Evolutionary conservation across 2,113 vertebrate genomes (phyloP).

Genomic region (Campylorhamphus procurvoides): DNA sequence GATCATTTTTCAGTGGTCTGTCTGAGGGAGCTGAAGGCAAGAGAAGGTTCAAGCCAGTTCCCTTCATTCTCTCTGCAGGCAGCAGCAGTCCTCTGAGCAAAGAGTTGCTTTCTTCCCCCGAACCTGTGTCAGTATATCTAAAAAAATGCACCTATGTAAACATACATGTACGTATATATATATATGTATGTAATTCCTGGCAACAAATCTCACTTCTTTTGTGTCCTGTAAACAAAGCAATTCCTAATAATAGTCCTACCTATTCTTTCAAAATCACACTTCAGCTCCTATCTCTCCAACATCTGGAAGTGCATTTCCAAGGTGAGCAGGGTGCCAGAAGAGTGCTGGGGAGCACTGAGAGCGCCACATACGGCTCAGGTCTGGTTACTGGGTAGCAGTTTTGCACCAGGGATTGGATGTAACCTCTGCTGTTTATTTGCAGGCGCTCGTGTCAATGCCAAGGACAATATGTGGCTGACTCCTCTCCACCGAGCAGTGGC

Average conservation of each 20-base stretch:
- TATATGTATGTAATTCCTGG: not conserved
- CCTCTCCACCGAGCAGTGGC: slow-evolving; percentile 95
- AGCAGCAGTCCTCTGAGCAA: not conserved
- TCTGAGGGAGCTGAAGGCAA: not conserved
- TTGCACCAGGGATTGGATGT: not conserved
- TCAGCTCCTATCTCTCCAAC: not conserved
- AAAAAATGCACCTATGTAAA: not conserved
- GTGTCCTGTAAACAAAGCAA: not conserved
- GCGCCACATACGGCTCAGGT: accelerated
- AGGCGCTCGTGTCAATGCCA: slow-evolving; percentile 97
- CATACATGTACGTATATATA: accelerated
- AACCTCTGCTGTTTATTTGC: slow-evolving; percentile 62
- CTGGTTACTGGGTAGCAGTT: too few species aligned
- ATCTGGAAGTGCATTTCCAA: not conserved
- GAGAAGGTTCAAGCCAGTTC: not conserved
- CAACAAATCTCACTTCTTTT: not conserved
- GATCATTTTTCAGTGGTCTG: not conserved
- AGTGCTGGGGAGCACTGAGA: not conserved
- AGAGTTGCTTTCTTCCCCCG: not conserved
- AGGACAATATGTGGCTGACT: slow-evolving; percentile 99
- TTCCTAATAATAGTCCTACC: not conserved
- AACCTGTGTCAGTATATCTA: not conserved
- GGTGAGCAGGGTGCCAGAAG: not conserved
- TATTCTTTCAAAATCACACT: accelerated
- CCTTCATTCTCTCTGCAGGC: not conserved